Conservation (phyloP, 2,113 vertebrate genomes). For the Motacilla tschutschensis region DNA sequence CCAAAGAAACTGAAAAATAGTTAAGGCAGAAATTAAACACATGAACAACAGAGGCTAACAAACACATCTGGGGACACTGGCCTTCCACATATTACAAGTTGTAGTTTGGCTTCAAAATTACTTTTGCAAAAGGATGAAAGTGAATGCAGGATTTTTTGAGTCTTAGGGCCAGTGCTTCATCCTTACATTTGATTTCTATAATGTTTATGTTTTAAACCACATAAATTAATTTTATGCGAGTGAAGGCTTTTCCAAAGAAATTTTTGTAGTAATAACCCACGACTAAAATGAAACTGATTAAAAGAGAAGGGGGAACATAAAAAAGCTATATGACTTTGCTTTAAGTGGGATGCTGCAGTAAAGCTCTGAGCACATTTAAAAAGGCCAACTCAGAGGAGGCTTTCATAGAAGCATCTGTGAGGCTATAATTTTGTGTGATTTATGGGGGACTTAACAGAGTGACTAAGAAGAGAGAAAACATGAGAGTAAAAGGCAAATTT, state of each 20-base stretch:
- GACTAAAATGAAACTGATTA: not conserved
- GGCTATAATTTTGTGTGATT: conserved; percentile 25
- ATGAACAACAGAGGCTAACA: not conserved
- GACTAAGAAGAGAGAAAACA: not conserved
- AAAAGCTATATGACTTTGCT: not conserved
- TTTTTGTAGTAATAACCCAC: not conserved
- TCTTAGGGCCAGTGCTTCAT: not conserved
- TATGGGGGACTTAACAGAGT: not conserved
- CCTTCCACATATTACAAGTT: not conserved
- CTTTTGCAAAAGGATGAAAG: not conserved
- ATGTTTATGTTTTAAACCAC: not conserved
- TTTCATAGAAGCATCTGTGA: not conserved
- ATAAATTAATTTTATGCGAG: not conserved
- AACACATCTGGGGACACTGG: not conserved
- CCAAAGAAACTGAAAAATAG: not conserved
- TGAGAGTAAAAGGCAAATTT: not conserved
- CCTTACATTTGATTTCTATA: conserved; percentile 3
- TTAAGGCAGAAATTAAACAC: not conserved
- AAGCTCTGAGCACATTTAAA: not conserved
- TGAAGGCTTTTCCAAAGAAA: not conserved
- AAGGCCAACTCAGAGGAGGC: not conserved
- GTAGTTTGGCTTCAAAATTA: not conserved
- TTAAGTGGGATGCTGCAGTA: not conserved
- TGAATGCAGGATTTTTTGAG: not conserved
- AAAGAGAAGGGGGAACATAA: not conserved